Conservation (phyloP, 2,797 vertebrate species). For the Salmo trutta region DNA sequence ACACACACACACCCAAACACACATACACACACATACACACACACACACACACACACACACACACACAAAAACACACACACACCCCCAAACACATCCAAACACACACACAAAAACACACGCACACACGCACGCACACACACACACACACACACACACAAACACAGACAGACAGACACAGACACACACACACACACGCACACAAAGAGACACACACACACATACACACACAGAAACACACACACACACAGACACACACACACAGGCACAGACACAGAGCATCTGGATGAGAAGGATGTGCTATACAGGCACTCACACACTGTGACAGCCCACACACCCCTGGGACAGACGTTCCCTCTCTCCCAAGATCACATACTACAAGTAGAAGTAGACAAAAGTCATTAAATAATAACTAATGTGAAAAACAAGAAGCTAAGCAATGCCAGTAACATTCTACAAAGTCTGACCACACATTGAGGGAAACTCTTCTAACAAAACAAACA, state of each 20-base stretch:
- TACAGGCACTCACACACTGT: slow-evolving; percentile 10
- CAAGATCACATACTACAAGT: not conserved
- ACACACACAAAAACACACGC: too few species aligned
- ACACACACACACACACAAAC: too few species aligned
- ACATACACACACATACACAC: not conserved
- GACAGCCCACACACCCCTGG: slow-evolving; percentile 14
- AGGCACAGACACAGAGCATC: slow-evolving; percentile 6
- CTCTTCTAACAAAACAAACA: not conserved
- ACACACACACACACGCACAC: not conserved
- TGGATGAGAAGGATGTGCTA: slow-evolving; percentile 13
- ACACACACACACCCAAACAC: slow-evolving; percentile 8
- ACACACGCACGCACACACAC: too few species aligned
- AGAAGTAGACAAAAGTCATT: not conserved
- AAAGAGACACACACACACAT: not conserved
- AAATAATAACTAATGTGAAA: not conserved
- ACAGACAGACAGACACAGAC: not conserved
- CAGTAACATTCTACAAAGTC: not conserved
- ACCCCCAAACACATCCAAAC: not conserved
- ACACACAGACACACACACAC: not conserved
- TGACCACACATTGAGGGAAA: not conserved
- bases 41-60: not conserved
- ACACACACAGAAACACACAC: not conserved
- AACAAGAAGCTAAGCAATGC: not conserved
- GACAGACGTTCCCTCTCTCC: not conserved
- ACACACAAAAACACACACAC: not conserved